Percentiles rank a stretch among this genome's conserved stretches.
Evolutionary conservation across 1,140 invertebrate genomes (phyloP).

Genomic region (Ericerus pela): DNA sequence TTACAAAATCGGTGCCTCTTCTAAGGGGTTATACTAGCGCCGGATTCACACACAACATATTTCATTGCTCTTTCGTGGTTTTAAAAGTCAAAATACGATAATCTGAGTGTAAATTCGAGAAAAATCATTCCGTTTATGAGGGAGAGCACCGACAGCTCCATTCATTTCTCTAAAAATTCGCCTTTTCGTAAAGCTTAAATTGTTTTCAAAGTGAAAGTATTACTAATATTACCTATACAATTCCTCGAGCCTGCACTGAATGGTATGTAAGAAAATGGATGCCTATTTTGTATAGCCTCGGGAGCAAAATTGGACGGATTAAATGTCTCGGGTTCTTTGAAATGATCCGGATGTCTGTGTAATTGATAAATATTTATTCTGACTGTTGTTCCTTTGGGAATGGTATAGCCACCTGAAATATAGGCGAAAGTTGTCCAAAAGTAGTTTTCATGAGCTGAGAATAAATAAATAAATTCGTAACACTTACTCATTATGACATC

Average conservation of each 20-base stretch:
- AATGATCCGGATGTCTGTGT: conserved; percentile 39
- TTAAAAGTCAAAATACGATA: too few relatives aligned
- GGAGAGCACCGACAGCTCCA: too few relatives aligned
- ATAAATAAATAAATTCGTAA: too few relatives aligned
- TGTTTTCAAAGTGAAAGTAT: too few relatives aligned
- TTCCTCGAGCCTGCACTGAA: conserved; percentile 44
- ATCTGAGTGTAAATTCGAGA: too few relatives aligned
- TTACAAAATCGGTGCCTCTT: too few relatives aligned
- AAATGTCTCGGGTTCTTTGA: conserved; percentile 42
- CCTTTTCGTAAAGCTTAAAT: too few relatives aligned
- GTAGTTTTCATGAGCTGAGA: background rate
- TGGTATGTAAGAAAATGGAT: conserved; percentile 37
- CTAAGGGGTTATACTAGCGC: too few relatives aligned
- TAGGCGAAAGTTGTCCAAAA: conserved; percentile 4
- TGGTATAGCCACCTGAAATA: conserved; percentile 23
- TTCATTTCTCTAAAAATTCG: too few relatives aligned
- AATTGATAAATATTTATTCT: conserved; percentile 30
- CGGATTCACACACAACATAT: too few relatives aligned
- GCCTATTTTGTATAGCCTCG: conserved; percentile 34
- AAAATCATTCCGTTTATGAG: too few relatives aligned
- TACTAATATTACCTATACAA: conserved; percentile 41
- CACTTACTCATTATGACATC: conserved; percentile 20
- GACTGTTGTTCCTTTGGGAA: conserved; percentile 26
- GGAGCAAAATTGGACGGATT: conserved; percentile 48
- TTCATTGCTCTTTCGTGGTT: too few relatives aligned